These are phyloP conservation scores for Polyboroides typus DNA, from an alignment of 2,797 vertebrate species.

Conservation along the genomic window DNA sequence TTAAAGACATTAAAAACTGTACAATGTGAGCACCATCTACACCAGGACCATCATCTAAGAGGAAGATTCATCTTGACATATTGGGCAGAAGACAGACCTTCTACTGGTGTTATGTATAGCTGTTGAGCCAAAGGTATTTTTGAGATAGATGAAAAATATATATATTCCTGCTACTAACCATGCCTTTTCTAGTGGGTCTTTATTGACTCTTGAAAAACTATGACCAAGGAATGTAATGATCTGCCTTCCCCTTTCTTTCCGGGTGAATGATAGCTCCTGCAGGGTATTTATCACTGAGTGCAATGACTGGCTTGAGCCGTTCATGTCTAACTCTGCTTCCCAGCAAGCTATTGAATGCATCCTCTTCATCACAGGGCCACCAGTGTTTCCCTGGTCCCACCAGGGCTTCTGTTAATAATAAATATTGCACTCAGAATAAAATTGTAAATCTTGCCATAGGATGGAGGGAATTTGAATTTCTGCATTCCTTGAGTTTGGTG, in stretches of 20 bases:
- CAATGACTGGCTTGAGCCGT: background rate
- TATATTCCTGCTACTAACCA: background rate
- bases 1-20: constrained; percentile 62
- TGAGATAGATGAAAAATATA: background rate
- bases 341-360: background rate
- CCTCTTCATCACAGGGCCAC: background rate
- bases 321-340: background rate
- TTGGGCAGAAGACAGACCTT: background rate
- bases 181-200: background rate
- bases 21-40: background rate
- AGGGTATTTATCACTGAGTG: background rate
- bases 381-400: background rate
- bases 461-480: constrained; percentile 15
- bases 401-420: background rate
- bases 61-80: constrained; percentile 6
- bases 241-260: background rate
- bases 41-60: background rate
- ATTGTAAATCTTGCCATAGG: background rate
- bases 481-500: background rate
- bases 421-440: background rate
- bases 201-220: constrained; percentile 19
- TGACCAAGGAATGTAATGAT: constrained; percentile 53
- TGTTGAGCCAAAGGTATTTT: background rate
- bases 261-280: constrained; percentile 16
- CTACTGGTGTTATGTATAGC: background rate